Conservation (phyloP, 2,888 invertebrate genomes). For the Parelbella ahira region DNA sequence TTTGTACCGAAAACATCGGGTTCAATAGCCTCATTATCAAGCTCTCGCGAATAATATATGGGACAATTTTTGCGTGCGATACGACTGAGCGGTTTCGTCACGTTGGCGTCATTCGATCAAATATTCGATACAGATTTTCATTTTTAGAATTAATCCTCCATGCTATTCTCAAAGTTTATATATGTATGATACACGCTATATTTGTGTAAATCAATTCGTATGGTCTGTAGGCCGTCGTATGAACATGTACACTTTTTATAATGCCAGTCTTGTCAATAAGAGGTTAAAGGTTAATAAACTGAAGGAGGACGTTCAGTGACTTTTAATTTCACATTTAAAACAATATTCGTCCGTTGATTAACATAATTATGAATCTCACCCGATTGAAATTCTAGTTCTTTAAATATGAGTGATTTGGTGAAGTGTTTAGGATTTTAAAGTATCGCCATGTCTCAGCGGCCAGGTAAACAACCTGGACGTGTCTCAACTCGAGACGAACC, state of each 20-base stretch:
- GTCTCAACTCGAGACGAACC: constrained; percentile 33
- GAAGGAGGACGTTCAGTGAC: constrained; percentile 36
- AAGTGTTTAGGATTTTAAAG: constrained; percentile 20
- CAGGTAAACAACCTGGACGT: constrained; percentile 43
- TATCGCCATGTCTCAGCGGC: constrained; percentile 5
- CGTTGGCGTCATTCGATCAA: constrained; percentile 41
- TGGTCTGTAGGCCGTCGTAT: constrained; percentile 8
- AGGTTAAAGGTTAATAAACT: constrained; percentile 46
- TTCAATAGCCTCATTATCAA: constrained; percentile 68
- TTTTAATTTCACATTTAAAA: constrained; percentile 30
- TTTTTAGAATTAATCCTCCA: constrained; percentile 12
- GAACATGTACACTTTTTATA: constrained; percentile 20
- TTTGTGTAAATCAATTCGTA: constrained; percentile 22
- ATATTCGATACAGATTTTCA: constrained; percentile 27
- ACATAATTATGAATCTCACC: constrained; percentile 27
- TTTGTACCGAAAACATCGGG: constrained; percentile 55
- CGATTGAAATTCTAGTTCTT: constrained; percentile 24
- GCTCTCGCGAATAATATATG: constrained; percentile 70
- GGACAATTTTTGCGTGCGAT: constrained; percentile 62
- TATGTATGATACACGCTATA: constrained; percentile 14
- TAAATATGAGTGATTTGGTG: constrained; percentile 22
- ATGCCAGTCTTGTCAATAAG: constrained; percentile 29
- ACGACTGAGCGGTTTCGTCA: constrained; percentile 50
- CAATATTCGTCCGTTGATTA: constrained; percentile 29
- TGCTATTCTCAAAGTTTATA: constrained; percentile 10